A percentile compares a stretch with the other conserved stretches of the same genome.
phyloP scores from a whole-genome alignment of 2,888 invertebrate genomes.

The Folsomia candida region DNA sequence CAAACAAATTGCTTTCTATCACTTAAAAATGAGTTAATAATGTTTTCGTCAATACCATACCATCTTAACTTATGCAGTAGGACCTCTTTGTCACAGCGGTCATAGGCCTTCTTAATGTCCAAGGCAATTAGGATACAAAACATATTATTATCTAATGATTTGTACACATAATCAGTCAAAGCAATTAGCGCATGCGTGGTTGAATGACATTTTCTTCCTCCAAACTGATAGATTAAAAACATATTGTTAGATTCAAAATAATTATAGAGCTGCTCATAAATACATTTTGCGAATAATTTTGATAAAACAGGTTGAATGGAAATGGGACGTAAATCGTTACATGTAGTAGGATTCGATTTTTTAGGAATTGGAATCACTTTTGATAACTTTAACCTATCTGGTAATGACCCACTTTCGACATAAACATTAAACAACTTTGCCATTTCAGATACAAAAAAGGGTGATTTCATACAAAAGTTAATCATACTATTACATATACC shows the following conservation, averaged over 20 bases:
- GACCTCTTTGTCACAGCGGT: background rate
- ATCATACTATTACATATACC: too few species aligned
- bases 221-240: slow-evolving; percentile 4
- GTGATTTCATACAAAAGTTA: too few species aligned
- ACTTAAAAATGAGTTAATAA: background rate
- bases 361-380: too few species aligned
- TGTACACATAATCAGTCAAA: background rate
- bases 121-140: background rate
- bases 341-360: too few species aligned
- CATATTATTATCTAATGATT: background rate
- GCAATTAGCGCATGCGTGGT: slow-evolving; percentile 17
- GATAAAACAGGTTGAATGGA: slow-evolving; percentile 9
- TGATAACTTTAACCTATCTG: too few species aligned
- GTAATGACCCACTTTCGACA: too few species aligned
- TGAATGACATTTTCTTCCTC: background rate
- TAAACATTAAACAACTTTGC: too few species aligned
- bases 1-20: background rate
- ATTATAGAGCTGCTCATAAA: background rate
- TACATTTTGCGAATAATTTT: slow-evolving; percentile 14
- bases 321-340: too few species aligned
- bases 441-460: too few species aligned
- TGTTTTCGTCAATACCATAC: background rate
- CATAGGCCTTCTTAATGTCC: background rate
- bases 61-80: too few species aligned
- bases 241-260: slow-evolving; percentile 1